Conservation (phyloP, 2,113 vertebrate species). For the Panthera uncia region DNA sequence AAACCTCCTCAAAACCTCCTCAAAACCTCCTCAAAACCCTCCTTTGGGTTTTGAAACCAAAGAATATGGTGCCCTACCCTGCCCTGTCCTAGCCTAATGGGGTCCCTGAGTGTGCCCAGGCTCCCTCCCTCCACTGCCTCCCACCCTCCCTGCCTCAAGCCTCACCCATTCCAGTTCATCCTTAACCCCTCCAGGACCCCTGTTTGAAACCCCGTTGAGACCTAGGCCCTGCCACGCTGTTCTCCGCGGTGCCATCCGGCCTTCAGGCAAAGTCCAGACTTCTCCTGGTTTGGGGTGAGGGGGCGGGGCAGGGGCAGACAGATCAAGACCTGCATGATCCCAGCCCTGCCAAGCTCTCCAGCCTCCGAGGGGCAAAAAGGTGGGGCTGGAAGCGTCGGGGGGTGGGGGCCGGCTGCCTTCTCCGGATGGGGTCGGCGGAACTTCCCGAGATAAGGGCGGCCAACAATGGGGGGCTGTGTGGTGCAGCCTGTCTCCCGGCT, state of each 20-base stretch:
- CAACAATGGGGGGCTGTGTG: constrained; percentile 67
- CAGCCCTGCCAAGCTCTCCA: background rate
- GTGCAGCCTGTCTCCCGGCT: background rate
- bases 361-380: constrained; percentile 45
- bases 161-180: background rate
- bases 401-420: background rate
- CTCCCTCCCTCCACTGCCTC: background rate
- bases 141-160: background rate
- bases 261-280: background rate
- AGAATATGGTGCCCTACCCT: rapidly evolving
- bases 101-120: background rate
- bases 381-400: background rate
- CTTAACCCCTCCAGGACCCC: background rate
- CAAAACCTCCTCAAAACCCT: background rate
- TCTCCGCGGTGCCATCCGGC: background rate
- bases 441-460: constrained; percentile 75
- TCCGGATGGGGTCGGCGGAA: constrained; percentile 54
- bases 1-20: background rate
- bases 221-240: background rate
- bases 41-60: background rate
- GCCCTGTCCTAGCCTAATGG: background rate
- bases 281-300: background rate
- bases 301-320: background rate
- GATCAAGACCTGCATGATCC: background rate
- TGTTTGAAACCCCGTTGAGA: background rate